Percentiles rank a stretch among this genome's conserved stretches.
Conservation (phyloP, 2,888 invertebrate species). For the Flabesymbios commensalis region DNA sequence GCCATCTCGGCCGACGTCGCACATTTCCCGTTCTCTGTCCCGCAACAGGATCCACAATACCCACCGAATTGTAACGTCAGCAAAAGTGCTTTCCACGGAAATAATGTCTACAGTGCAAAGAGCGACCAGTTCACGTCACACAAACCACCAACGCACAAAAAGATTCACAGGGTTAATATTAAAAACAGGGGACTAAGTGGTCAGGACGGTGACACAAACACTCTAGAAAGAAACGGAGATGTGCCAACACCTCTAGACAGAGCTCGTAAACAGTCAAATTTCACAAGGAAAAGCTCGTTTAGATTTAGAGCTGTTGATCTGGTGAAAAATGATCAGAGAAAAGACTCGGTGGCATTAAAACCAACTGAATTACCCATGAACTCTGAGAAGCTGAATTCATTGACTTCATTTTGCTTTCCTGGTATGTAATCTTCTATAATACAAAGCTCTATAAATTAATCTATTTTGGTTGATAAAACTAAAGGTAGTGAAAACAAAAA, state of each 20-base stretch:
- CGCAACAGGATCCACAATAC: slow-evolving; percentile 44
- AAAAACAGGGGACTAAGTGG: not conserved
- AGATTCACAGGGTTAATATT: not conserved
- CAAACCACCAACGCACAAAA: not conserved
- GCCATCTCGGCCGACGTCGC: slow-evolving; percentile 48
- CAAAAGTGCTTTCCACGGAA: not conserved
- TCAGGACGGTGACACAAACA: not conserved
- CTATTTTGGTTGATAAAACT: no score
- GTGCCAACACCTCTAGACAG: no score
- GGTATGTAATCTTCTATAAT: no score
- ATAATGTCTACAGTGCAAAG: not conserved
- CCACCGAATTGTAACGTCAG: slow-evolving; percentile 36
- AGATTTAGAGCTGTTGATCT: slow-evolving; percentile 1
- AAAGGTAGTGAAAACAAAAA: no score
- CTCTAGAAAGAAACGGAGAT: not conserved
- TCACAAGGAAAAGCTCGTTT: no score
- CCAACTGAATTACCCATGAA: slow-evolving; percentile 39
- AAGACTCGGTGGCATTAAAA: not conserved
- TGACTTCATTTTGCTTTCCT: slow-evolving; percentile 54
- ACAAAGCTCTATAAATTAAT: no score
- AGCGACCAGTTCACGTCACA: not conserved
- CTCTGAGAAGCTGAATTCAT: slow-evolving; percentile 48
- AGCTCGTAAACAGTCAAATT: no score
- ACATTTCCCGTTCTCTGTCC: slow-evolving; percentile 42
- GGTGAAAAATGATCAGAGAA: not conserved